Evolutionary conservation across 2,888 invertebrate species (phyloP), one percentile per base, ranked within the genome.

Genomic region (Acrobasis suavella): DNA sequence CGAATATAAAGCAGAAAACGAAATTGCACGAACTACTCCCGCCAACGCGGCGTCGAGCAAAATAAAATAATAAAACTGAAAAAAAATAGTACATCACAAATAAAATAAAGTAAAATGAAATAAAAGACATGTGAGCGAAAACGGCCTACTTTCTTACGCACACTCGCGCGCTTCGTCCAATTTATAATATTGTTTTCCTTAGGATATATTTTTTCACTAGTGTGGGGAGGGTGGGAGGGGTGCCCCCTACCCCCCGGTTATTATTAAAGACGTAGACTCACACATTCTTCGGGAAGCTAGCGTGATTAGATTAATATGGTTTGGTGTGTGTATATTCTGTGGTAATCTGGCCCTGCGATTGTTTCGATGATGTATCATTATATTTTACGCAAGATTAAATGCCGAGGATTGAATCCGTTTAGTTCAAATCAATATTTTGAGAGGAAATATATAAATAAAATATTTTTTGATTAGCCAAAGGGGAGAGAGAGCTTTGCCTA

Each of bases 171-270:
- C 66, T 72, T 56, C 69, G 78, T 85, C 88, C 91, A 91, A 92
- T 92, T 92, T 92, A 92, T 92, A 92, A 92, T 92, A 92, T 92
- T 92, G 91, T 92, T 92, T 92, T 91, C 91, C 88, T 89, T 82
- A 71, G 87, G 90, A 90, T 91, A 91, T 91, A 91, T 92, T 92
- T 92, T 92, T 92, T 91, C 91, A 91, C 89, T 91, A 92, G 91
- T 85, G 82, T 83, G 81, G 82, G 79, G 79, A 66, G 68, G 77
- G 64, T 69, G 72, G 63, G 67, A 6, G 32, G 32, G 32, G 32
- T 32, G 32, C 69, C 63, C 63, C 69, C 61, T 67, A 60, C 77
- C 81, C 85, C 89, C 87, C 86, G 82, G 91, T 91, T 92, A 92
- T 92, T 92, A 92, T 92, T 92, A 92, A 92, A 92, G 91, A 91